Base-by-base conservation (phyloP, 1,140 invertebrate genomes). In the Zaprionus camerounensis region DNA sequence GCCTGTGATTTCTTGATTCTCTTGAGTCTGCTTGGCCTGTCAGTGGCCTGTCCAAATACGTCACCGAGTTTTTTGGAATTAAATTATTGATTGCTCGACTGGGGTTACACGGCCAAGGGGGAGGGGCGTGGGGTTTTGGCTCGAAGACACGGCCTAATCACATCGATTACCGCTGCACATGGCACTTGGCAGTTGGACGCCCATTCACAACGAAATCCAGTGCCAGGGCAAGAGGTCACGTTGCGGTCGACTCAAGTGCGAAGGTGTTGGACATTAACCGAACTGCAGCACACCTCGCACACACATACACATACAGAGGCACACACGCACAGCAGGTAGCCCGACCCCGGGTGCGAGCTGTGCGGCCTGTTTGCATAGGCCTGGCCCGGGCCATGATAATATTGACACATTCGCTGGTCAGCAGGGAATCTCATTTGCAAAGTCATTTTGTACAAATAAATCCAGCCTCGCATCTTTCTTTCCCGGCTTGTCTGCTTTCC, bases 381-480 rank as follows among this genome's bases (percentile, higher is more conserved):
- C 59, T 12, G 67, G 70, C 62, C 59, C 7, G 67, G 72, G 71
- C 76, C 81, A 85, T 85, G 68, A 90, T 79, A 91, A 90, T 90
- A 91, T 91, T 91, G 81, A 90, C 84, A 82, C 51, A 74, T 76
- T 85, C 72, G 82, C 55, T 61, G 76, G 76, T 65, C 71, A 75
- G 67, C 63, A 63, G 56, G 58, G 85, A 91, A 91, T 91, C 91
- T 91, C 81, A 91, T 91, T 91, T 91, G 90, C 83, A 81, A 91
- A 91, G 90, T 91, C 90, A 91, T 91, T 91, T 91, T 91, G 82
- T 82, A 81, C 72, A 91, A 91, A 91, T 91, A 92, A 91, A 91
- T 91, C 81, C 88, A 90, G 83, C 87, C 85, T 82, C 80, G 36
- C 41, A 46, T 17, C 41, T 17, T 46, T 46, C 41, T 46, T 46